These are phyloP conservation scores for Aramus guarauna DNA, from an alignment of 2,113 vertebrate genomes.

Conservation along the genomic window DNA sequence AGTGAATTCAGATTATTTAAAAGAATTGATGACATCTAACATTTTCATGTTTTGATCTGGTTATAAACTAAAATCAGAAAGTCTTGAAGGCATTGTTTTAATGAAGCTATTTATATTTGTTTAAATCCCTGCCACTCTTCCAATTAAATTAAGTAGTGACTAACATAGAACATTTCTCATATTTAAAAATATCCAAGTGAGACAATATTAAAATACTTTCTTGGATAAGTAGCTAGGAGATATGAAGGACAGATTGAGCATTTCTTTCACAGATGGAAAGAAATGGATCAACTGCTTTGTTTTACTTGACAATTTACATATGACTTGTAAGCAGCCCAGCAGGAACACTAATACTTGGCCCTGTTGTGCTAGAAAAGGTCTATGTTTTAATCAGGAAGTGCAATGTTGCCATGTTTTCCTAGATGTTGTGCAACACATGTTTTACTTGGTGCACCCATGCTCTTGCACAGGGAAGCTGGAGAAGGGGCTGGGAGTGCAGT, in stretches of 20 bases:
- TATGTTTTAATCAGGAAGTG: rapidly evolving
- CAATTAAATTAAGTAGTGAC: neutral
- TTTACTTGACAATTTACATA: neutral
- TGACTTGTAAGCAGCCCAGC: neutral
- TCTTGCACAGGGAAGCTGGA: neutral
- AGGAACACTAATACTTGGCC: neutral
- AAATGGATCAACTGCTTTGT: neutral
- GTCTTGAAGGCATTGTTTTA: neutral
- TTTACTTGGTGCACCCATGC: neutral
- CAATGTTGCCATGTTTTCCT: neutral
- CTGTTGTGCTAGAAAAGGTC: neutral
- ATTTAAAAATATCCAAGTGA: neutral
- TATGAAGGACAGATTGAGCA: rapidly evolving
- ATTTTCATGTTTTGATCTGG: neutral
- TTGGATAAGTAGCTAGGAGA: neutral
- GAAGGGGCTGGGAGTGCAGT: rapidly evolving
- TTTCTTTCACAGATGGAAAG: neutral
- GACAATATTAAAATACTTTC: neutral
- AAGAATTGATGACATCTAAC: neutral
- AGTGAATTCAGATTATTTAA: neutral
- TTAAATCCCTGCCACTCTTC: neutral
- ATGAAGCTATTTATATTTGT: neutral
- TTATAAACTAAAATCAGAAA: neutral
- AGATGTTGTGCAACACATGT: rapidly evolving
- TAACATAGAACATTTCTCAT: neutral